Conservation (phyloP, 2,797 vertebrate species). For the Acipenser ruthenus region DNA sequence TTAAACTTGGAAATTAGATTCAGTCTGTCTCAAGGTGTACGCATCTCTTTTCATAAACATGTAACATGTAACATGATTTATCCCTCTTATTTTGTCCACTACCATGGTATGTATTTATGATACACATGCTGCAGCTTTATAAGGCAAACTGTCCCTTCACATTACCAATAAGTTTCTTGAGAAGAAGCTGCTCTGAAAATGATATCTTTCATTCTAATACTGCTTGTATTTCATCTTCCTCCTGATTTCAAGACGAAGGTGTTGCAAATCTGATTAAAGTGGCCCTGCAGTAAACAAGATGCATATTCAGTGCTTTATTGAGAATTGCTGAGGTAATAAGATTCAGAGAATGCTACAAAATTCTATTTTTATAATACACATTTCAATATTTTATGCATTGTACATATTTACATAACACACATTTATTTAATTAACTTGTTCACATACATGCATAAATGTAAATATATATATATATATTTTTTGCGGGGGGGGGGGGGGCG, state of each 20-base stretch:
- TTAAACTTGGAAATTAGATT: not conserved
- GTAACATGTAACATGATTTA: not conserved
- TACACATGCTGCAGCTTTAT: not conserved
- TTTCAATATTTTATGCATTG: too few relatives aligned
- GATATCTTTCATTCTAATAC: conserved; percentile 6
- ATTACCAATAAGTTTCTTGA: not conserved
- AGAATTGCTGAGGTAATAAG: not conserved
- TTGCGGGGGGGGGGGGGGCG: too few relatives aligned
- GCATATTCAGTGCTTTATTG: not conserved
- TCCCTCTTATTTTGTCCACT: not conserved
- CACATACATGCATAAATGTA: too few relatives aligned
- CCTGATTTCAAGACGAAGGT: conserved; percentile 4
- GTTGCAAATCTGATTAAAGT: conserved; percentile 1
- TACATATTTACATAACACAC: too few relatives aligned
- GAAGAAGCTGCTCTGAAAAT: not conserved
- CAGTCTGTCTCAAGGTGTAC: conserved; percentile 7
- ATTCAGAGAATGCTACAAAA: not conserved
- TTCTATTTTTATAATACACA: not conserved
- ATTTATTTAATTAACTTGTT: too few relatives aligned
- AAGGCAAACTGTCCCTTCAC: conserved; percentile 6
- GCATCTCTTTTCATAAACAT: not conserved
- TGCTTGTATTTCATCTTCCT: conserved; percentile 7
- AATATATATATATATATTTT: too few relatives aligned
- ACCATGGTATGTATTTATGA: not conserved
- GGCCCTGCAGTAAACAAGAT: not conserved